Evolutionary conservation across 1,140 invertebrate genomes (phyloP), one percentile per base, ranked within the genome.

Genomic region (Lordiphosa collinella): DNA sequence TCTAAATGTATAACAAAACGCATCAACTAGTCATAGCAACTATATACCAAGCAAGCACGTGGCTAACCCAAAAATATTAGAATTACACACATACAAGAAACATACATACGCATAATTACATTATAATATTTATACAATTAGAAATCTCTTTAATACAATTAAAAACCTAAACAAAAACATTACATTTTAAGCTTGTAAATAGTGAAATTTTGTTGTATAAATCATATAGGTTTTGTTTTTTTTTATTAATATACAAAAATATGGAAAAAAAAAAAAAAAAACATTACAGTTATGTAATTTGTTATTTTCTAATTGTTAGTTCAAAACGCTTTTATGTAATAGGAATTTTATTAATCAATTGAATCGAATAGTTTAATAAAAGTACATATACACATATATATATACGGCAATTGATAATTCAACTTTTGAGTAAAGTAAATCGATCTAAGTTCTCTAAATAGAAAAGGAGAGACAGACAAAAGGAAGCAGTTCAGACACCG

Each of bases 261-360:
- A 32, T 8, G 11, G 12, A 31, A 5, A 12, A 29, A 35, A 22
- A 22, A 48, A 67, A 62, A 52, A 49, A 9, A 46, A 44, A 49
- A 62, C 18, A 29, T 29, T 29, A 29, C 25, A 54, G 52, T 73
- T 69, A 70, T 41, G 56, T 75, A 62, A 71, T 64, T 76, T 76
- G 76, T 80, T 80, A 82, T 76, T 76, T 75, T 69, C 29, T 56
- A 80, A 82, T 60, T 74, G 62, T 82, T 80, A 75, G 49, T 80
- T 40, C 22, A 71, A 67, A 48, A 43, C 75, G 75, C 75, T 80
- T 80, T 75, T 76, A 76, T 64, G 57, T 72, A 63, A 38, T 82
- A 80, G 57, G 43, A 66, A 46, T 51, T 63, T 75, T 29, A 29
- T 74, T 58, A 62, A 80, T 76, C 56, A 80, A 63, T 54, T 54